These are phyloP conservation scores for Scylla paramamosain DNA, from an alignment of 1,140 invertebrate species.

Conservation along the genomic window DNA sequence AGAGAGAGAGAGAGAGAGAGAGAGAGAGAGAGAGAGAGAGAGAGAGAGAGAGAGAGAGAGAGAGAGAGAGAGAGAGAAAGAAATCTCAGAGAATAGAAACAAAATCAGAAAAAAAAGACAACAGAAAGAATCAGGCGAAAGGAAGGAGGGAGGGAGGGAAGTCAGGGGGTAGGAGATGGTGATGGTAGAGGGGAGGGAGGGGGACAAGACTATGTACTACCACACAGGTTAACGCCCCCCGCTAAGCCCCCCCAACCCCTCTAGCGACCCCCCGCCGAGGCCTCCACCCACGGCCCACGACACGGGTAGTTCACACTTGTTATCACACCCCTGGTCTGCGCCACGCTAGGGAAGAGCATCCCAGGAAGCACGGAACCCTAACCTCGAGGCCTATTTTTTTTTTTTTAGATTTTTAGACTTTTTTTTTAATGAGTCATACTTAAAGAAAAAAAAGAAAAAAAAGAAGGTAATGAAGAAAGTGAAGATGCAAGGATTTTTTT, in stretches of 20 bases:
- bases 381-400: not conserved
- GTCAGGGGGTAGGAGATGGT: not conserved
- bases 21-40: not conserved
- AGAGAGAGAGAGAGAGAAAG: not conserved
- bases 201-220: not conserved
- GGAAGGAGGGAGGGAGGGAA: not conserved
- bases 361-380: not conserved
- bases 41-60: not conserved
- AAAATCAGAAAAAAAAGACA: not conserved
- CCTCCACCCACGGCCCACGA: not conserved
- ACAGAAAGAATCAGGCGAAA: not conserved
- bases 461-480: too few relatives aligned
- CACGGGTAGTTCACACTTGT: not conserved
- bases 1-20: conserved; percentile 27
- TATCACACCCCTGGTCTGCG: not conserved
- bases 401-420: too few relatives aligned
- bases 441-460: too few relatives aligned
- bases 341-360: not conserved
- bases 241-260: too few relatives aligned
- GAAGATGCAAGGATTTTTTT: too few relatives aligned
- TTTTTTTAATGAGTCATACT: too few relatives aligned
- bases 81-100: not conserved
- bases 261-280: not conserved
- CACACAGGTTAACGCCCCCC: too few relatives aligned
- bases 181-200: not conserved